Conservation (phyloP, 2,113 vertebrate genomes). For the Pholis gunnellus region DNA sequence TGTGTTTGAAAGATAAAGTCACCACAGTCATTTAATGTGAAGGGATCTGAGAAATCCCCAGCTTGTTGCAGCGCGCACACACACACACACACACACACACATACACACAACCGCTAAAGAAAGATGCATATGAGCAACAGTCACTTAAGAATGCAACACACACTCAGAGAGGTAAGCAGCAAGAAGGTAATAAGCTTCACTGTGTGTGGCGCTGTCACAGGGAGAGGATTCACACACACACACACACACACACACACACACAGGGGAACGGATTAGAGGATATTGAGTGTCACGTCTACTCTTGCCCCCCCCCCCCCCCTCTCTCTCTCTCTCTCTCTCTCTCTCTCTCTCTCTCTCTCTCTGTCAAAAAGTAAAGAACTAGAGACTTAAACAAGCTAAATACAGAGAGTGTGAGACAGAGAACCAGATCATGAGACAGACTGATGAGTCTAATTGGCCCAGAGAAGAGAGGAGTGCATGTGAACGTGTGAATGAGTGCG, state of each 20-base stretch:
- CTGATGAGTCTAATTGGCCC: slow-evolving; percentile 40
- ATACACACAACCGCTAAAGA: neutral
- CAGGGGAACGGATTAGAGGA: slow-evolving; percentile 35
- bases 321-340: neutral
- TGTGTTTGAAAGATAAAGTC: slow-evolving; percentile 54
- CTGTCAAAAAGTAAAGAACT: neutral
- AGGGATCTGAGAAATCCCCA: slow-evolving; percentile 38
- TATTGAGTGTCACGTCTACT: slow-evolving; percentile 46
- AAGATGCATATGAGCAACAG: neutral
- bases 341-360: neutral
- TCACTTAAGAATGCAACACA: slow-evolving; percentile 16
- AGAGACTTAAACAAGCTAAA: slow-evolving; percentile 3
- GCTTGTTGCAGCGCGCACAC: slow-evolving; percentile 1
- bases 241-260: slow-evolving; percentile 30
- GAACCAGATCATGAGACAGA: slow-evolving; percentile 28
- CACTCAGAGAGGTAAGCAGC: slow-evolving; percentile 24
- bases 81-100: neutral
- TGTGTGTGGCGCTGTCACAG: slow-evolving; percentile 51
- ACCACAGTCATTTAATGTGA: slow-evolving; percentile 26
- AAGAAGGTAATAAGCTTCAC: slow-evolving; percentile 49
- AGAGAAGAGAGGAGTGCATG: slow-evolving; percentile 21
- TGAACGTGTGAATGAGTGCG: slow-evolving; percentile 31
- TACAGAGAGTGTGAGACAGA: slow-evolving; percentile 13
- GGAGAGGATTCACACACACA: slow-evolving; percentile 39
- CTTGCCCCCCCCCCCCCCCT: neutral